Percentiles rank a stretch among this genome's conserved stretches.
phyloP scores from a whole-genome alignment of 2,888 invertebrate genomes.

The Euphydryas editha region DNA sequence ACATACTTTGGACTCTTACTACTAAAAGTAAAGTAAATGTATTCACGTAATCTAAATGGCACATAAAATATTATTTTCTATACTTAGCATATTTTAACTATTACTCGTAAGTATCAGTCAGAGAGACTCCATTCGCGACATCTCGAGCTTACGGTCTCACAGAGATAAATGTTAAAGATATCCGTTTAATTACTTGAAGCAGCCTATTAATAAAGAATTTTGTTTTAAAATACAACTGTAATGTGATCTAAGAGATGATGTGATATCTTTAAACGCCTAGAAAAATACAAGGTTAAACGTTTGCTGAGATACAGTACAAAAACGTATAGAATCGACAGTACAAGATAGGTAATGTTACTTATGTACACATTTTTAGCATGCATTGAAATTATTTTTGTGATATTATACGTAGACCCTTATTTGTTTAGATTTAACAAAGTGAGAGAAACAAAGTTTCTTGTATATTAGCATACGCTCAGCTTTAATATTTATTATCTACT shows the following conservation, averaged over 20 bases:
- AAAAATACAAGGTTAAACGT: background rate
- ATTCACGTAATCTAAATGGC: background rate
- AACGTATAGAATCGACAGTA: too few relatives aligned
- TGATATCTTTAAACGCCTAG: background rate
- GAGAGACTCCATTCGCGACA: slow-evolving; percentile 4
- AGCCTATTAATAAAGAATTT: slow-evolving; percentile 12
- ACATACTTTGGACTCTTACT: background rate
- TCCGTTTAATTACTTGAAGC: slow-evolving; percentile 48
- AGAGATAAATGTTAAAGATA: slow-evolving; percentile 63
- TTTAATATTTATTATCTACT: background rate
- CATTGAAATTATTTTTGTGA: too few relatives aligned
- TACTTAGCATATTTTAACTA: slow-evolving; percentile 11
- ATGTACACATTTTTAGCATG: background rate
- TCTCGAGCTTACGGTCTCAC: slow-evolving; percentile 35
- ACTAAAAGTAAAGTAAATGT: background rate
- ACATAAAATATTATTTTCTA: background rate
- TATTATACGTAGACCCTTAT: too few relatives aligned
- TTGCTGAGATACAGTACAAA: background rate
- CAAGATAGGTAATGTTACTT: too few relatives aligned
- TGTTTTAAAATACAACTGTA: slow-evolving; percentile 12
- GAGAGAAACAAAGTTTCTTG: too few relatives aligned
- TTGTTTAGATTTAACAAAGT: too few relatives aligned
- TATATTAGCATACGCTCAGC: too few relatives aligned
- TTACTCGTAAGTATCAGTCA: slow-evolving; percentile 11
- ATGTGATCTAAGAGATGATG: slow-evolving; percentile 14